Evolutionary conservation across 37 sponge, comb jelly and placozoan genomes (phyloP).

Genomic region (Ephydatia muelleri): DNA sequence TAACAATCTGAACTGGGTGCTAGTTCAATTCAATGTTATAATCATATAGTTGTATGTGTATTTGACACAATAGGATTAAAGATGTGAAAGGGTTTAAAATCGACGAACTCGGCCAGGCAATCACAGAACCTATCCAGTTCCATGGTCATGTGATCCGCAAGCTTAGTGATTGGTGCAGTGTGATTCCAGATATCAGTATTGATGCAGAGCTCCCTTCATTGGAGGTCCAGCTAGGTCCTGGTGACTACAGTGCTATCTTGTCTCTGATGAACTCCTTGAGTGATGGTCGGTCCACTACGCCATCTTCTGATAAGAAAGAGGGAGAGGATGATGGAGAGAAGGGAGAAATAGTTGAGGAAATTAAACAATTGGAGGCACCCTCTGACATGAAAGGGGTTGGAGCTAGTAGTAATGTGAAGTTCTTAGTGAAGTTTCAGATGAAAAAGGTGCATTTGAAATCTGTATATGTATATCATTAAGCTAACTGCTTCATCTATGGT

Average conservation of each 20-base stretch:
- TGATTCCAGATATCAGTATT: conserved; percentile 39
- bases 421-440: background rate
- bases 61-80: background rate
- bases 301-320: background rate
- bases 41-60: too few species aligned
- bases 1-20: too few species aligned
- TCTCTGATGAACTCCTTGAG: background rate
- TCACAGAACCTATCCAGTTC: conserved; percentile 46
- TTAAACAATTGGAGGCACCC: background rate
- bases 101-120: background rate
- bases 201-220: conserved; percentile 18
- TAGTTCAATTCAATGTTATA: too few species aligned
- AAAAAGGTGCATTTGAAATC: background rate
- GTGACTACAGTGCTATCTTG: conserved; percentile 3
- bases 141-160: conserved; percentile 35
- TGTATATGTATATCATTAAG: background rate
- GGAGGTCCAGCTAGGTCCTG: conserved; percentile 16
- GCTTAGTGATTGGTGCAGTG: conserved; percentile 39
- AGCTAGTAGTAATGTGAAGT: background rate
- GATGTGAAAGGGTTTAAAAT: background rate
- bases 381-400: background rate
- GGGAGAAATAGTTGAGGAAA: background rate
- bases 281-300: background rate
- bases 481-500: background rate
- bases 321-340: background rate